phyloP scores from a whole-genome alignment of 2,797 vertebrate species.

The Poeciliopsis paucimaculata region DNA sequence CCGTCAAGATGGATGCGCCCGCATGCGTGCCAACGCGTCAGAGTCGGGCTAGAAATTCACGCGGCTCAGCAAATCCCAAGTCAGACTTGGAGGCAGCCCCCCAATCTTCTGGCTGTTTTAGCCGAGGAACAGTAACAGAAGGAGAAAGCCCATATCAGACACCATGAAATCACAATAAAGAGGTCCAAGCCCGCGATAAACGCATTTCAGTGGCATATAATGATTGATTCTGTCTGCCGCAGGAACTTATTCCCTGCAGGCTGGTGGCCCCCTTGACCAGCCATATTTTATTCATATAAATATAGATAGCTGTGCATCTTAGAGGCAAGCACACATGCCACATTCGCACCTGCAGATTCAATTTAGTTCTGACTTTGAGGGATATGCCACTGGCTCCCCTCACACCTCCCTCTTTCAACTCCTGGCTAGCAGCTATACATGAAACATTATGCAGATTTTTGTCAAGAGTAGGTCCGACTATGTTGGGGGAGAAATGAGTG shows the following conservation, averaged over 20 bases:
- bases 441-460: slow-evolving; percentile 76
- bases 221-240: slow-evolving; percentile 76
- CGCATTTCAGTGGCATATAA: slow-evolving; percentile 75
- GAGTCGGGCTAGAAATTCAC: neutral
- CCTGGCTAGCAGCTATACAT: slow-evolving; percentile 69
- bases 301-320: slow-evolving; percentile 74
- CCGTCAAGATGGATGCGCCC: neutral
- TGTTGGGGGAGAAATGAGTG: slow-evolving; percentile 69
- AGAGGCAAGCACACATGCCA: slow-evolving; percentile 64
- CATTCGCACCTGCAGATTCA: slow-evolving; percentile 81
- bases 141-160: slow-evolving; percentile 62
- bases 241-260: slow-evolving; percentile 69
- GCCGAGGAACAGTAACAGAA: slow-evolving; percentile 45
- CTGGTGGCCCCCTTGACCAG: slow-evolving; percentile 76
- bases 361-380: slow-evolving; percentile 77
- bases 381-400: slow-evolving; percentile 65
- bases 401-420: slow-evolving; percentile 53
- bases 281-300: slow-evolving; percentile 82
- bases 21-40: neutral
- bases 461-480: slow-evolving; percentile 71
- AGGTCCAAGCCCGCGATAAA: slow-evolving; percentile 69
- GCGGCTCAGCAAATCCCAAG: slow-evolving; percentile 9
- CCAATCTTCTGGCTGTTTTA: slow-evolving; percentile 43
- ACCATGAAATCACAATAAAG: slow-evolving; percentile 76
- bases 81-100: slow-evolving; percentile 11